Evolutionary conservation across 2,888 invertebrate species (phyloP), one percentile per base, ranked within the genome.

Genomic region (Ommatoiulus sabulosus): DNA sequence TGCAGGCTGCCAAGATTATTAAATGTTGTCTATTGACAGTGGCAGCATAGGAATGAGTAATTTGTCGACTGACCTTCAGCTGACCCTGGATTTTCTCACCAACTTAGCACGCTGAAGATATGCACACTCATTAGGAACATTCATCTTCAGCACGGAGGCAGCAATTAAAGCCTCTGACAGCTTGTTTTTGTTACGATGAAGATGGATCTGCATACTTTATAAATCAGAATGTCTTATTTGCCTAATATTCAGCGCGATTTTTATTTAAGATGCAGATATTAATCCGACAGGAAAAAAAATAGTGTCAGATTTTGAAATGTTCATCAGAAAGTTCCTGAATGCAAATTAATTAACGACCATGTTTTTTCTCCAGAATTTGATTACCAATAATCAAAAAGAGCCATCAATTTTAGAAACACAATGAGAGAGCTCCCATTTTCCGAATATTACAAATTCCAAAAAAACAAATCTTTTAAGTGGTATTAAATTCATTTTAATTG

Each of bases 191-290:
- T 80, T 80, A n/a, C 2, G 7, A 80, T 35, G 12, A 80, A 12
- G 80, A 80, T 80, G 80, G 10, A 80, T 80, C 35, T 24, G 0
- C 12, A 12, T 15, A 80, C 80, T 80, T 10, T 35, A 80, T 80
- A 80, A 80, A 80, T 80, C 80, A 80, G 35, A 80, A 80, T 35
- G 24, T 35, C 80, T 35, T 80, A 35, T 80, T 80, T 80, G 72
- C 80, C 35, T 80, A 80, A 80, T 35, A 80, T 80, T 72, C 7
- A 72, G 72, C 20, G 8, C 35, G 15, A 52, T 52, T 12, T 52
- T 52, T 35, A 35, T 52, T 52, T 52, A 52, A 52, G 52, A 12
- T 12, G 52, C 4, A 52, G 17, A 52, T 52, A 8, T 48, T 35
- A 35, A 35, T 35, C 35, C 35, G 35, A 35, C 35, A 35, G 35